phyloP scores from a whole-genome alignment of 30 jellyfish, hydroid and myxozoan species.

The Sanderia malayensis region DNA sequence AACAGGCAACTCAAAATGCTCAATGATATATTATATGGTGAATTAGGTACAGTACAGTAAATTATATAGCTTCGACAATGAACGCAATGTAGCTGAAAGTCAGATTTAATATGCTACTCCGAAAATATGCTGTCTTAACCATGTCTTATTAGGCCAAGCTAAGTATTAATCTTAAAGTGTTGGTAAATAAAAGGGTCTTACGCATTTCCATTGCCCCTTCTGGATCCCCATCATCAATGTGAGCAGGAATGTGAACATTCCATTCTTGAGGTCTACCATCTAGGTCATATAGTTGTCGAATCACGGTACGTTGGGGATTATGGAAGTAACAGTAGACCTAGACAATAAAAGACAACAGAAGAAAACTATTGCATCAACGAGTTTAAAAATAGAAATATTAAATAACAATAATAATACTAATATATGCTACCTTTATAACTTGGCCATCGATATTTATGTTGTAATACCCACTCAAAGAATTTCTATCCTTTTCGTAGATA shows the following conservation, averaged over 20 bases:
- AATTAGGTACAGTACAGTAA: too few relatives aligned
- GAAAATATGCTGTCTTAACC: neutral
- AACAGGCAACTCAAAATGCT: too few relatives aligned
- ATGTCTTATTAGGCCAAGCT: too few relatives aligned
- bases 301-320: conserved; percentile 36
- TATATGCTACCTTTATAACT: conserved; percentile 19
- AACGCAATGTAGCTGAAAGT: neutral
- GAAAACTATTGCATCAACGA: neutral
- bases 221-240: conserved; percentile 69
- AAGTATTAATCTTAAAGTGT: neutral
- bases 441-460: conserved; percentile 25
- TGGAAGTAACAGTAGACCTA: conserved; percentile 55
- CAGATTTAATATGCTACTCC: neutral
- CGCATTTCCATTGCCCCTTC: conserved; percentile 86
- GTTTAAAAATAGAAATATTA: too few relatives aligned
- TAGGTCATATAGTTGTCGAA: conserved; percentile 28
- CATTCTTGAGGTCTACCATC: conserved; percentile 50
- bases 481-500: conserved; percentile 21
- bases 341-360: neutral
- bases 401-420: too few relatives aligned
- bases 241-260: conserved; percentile 41
- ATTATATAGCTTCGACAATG: too few relatives aligned
- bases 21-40: too few relatives aligned
- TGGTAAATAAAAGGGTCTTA: neutral
- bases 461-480: conserved; percentile 44